Evolutionary conservation across 37 sponge, comb jelly and placozoan species (phyloP).

Genomic region (Lycopodina hypogea): DNA sequence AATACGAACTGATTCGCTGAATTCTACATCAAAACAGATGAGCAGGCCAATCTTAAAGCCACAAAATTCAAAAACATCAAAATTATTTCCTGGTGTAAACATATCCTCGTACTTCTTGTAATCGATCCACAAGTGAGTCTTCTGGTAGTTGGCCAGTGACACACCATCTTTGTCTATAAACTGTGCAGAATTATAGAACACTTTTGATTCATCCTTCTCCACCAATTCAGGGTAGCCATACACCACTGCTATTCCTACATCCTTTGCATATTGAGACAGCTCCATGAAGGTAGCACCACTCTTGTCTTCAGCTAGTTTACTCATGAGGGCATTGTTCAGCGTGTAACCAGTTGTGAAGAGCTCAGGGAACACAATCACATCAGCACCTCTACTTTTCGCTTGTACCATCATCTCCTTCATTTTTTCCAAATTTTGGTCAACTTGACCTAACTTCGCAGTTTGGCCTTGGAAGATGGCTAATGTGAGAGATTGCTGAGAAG

Average conservation of each 20-base stretch:
- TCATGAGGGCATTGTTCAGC: conserved; percentile 28
- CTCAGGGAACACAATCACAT: conserved; percentile 59
- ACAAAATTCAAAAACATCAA: conserved; percentile 26
- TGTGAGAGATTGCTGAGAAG: background rate
- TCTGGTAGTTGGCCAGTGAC: conserved; percentile 47
- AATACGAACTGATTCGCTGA: conserved; percentile 40
- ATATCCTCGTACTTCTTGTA: conserved; percentile 2
- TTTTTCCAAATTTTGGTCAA: conserved; percentile 22
- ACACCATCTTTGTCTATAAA: conserved; percentile 48
- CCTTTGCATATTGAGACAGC: conserved; percentile 40
- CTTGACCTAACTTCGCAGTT: conserved; percentile 10
- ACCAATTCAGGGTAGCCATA: conserved; percentile 67
- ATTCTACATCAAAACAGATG: conserved; percentile 63
- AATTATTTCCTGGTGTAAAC: conserved; percentile 32
- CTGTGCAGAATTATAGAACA: conserved; percentile 55
- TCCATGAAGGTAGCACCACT: conserved; percentile 39
- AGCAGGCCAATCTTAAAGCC: conserved; percentile 61
- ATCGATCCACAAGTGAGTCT: conserved; percentile 49
- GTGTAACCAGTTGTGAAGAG: conserved; percentile 46
- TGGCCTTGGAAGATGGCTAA: conserved; percentile 52
- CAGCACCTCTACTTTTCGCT: conserved; percentile 33
- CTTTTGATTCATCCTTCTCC: background rate
- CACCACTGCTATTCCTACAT: conserved; percentile 25
- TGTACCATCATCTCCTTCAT: conserved; percentile 44
- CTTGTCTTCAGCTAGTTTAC: conserved; percentile 32